Evolutionary conservation across 1,140 invertebrate genomes (phyloP).

Genomic region (Pseudomyrmex cubaensis): DNA sequence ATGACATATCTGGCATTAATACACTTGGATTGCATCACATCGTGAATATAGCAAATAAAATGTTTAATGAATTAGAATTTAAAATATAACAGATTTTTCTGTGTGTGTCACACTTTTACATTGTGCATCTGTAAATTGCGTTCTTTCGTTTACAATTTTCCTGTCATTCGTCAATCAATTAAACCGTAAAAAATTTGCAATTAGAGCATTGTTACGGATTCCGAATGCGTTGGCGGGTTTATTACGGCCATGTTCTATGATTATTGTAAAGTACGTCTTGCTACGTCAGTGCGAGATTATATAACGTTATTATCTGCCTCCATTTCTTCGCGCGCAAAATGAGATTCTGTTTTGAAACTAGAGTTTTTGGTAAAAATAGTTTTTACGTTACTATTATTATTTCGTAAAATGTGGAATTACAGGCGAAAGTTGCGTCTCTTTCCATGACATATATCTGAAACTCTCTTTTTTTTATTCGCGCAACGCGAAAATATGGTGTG

Average conservation of each 20-base stretch:
- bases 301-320: neutral
- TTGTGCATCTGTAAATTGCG: neutral
- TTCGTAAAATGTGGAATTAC: neutral
- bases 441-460: neutral
- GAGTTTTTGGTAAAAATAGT: neutral
- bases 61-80: neutral
- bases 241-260: neutral
- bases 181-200: neutral
- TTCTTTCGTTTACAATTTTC: neutral
- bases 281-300: neutral
- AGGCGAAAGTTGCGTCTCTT: neutral
- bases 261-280: neutral
- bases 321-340: neutral
- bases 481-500: neutral
- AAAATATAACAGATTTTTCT: neutral
- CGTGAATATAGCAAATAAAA: neutral
- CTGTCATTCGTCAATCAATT: no score
- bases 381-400: neutral
- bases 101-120: neutral
- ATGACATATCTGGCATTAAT: slow-evolving; percentile 13
- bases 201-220: neutral
- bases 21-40: neutral
- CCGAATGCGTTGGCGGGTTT: neutral
- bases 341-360: neutral
- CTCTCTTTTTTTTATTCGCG: no score